Conservation (phyloP, 2,888 invertebrate species). For the Polydrusus tereticollis region DNA sequence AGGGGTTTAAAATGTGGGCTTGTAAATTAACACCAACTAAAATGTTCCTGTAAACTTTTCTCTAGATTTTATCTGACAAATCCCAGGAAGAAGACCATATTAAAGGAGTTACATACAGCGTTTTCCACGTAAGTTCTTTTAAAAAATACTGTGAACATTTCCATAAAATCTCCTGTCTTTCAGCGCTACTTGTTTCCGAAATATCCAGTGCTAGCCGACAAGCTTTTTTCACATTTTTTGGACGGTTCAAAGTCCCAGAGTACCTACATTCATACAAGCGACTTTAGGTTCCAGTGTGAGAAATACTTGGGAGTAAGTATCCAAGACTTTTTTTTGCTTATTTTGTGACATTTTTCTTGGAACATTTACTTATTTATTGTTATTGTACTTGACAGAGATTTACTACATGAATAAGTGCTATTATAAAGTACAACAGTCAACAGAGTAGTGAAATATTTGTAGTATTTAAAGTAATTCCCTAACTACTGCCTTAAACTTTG, state of each 20-base stretch:
- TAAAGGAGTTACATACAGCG: constrained; percentile 77
- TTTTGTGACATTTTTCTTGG: too few relatives aligned
- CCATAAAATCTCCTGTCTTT: constrained; percentile 50
- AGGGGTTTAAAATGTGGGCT: too few relatives aligned
- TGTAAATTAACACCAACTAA: too few relatives aligned
- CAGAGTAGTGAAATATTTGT: too few relatives aligned
- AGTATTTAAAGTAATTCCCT: too few relatives aligned
- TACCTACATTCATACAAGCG: constrained; percentile 72
- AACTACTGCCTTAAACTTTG: too few relatives aligned
- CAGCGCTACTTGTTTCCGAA: constrained; percentile 85
- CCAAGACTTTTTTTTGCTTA: not conserved
- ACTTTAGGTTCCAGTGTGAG: constrained; percentile 83
- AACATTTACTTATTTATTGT: too few relatives aligned
- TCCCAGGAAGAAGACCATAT: constrained; percentile 78
- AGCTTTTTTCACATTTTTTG: constrained; percentile 77
- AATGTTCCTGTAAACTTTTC: constrained; percentile 45
- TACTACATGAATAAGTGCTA: too few relatives aligned
- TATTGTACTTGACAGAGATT: too few relatives aligned
- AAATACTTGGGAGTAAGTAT: constrained; percentile 68
- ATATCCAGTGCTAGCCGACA: constrained; percentile 79
- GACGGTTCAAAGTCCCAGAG: constrained; percentile 73
- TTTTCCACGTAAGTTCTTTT: constrained; percentile 72
- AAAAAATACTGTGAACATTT: not conserved
- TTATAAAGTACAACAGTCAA: too few relatives aligned
- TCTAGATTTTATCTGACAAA: constrained; percentile 78